Evolutionary conservation across 1,140 invertebrate species (phyloP).

Genomic region (Meloidogyne hapla): DNA sequence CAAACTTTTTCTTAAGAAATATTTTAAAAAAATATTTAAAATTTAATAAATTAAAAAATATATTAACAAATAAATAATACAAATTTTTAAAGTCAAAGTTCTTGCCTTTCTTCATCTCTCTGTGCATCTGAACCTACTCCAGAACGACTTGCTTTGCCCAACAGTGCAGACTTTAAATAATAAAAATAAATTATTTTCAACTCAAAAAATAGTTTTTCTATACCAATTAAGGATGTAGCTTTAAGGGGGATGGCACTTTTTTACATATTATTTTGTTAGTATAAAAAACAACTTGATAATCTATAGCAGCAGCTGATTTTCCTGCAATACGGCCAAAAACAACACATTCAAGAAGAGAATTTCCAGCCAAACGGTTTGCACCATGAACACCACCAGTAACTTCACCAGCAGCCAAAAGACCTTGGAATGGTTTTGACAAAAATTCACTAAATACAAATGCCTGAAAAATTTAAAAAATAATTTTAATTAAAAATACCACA

Average conservation of each 20-base stretch:
- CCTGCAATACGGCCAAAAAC: slow-evolving; percentile 65
- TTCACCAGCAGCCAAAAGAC: slow-evolving; percentile 64
- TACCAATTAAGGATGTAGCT: too few relatives aligned
- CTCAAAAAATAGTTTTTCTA: too few relatives aligned
- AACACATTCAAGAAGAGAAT: slow-evolving; percentile 64
- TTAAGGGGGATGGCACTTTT: too few relatives aligned
- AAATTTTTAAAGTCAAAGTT: slow-evolving; percentile 8
- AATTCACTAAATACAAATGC: slow-evolving; percentile 56
- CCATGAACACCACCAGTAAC: slow-evolving; percentile 65
- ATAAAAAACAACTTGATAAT: slow-evolving; percentile 30
- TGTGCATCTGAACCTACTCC: not conserved
- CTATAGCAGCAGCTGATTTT: slow-evolving; percentile 49
- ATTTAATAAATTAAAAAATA: not conserved
- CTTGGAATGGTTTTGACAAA: slow-evolving; percentile 55
- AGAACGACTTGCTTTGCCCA: not conserved
- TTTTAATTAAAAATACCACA: not conserved
- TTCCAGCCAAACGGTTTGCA: slow-evolving; percentile 63
- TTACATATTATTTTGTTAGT: not conserved
- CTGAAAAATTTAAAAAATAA: slow-evolving; percentile 23
- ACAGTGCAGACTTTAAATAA: not conserved
- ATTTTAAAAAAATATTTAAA: not conserved
- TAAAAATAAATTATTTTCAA: too few relatives aligned
- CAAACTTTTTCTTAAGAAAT: not conserved
- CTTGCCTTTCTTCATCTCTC: not conserved
- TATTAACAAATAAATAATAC: not conserved